Evolutionary conservation across 1,140 invertebrate species (phyloP).

Genomic region (Rhagoletis zephyria): DNA sequence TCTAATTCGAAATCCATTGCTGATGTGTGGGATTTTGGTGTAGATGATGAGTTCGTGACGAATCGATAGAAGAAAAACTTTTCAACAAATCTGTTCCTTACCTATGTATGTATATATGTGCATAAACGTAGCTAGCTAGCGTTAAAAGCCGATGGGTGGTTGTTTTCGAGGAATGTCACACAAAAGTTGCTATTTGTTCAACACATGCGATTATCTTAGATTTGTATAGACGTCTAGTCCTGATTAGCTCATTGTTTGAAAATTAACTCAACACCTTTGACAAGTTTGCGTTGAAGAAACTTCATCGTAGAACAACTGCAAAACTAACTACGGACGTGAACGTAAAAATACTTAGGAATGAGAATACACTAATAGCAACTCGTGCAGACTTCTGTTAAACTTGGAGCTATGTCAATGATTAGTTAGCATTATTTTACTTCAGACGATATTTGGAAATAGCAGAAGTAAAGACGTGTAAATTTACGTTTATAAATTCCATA

Average conservation of each 20-base stretch:
- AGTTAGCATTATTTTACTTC: too few relatives aligned
- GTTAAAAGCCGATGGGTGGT: background rate
- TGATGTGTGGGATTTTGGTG: conserved; percentile 7
- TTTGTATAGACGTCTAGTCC: conserved; percentile 31
- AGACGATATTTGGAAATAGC: too few relatives aligned
- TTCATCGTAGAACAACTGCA: too few relatives aligned
- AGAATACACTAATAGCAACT: too few relatives aligned
- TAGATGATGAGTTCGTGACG: conserved; percentile 16
- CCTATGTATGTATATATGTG: background rate
- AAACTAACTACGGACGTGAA: too few relatives aligned
- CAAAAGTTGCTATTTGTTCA: conserved; percentile 34
- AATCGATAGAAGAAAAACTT: conserved; percentile 33
- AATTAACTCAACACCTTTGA: background rate
- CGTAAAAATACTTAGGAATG: too few relatives aligned
- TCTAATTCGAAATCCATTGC: background rate
- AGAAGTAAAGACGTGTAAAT: too few relatives aligned
- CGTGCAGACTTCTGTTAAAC: too few relatives aligned
- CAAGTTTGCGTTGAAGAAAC: too few relatives aligned
- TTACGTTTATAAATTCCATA: too few relatives aligned
- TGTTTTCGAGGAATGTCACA: background rate
- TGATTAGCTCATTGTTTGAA: conserved; percentile 39
- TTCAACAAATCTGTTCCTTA: background rate
- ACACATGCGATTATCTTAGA: conserved; percentile 24
- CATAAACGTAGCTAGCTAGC: background rate
- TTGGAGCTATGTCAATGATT: too few relatives aligned